A percentile compares a stretch with the other conserved stretches of the same genome.
These are phyloP conservation scores for Hetaerina titia DNA, from an alignment of 2,888 invertebrate genomes.

Conservation along the genomic window DNA sequence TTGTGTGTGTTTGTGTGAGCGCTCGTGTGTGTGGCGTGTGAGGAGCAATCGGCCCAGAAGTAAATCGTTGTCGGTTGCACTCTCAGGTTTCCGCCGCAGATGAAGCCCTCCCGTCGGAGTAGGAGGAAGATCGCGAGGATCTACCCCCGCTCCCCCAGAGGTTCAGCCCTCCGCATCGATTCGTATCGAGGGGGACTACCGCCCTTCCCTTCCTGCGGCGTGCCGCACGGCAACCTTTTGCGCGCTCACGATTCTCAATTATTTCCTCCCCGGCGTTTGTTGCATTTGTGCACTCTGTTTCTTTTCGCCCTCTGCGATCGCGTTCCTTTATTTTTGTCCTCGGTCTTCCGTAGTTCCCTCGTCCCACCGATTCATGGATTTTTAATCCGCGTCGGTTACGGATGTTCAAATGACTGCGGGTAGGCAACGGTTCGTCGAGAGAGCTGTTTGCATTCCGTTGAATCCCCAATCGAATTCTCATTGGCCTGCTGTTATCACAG, in stretches of 20 bases:
- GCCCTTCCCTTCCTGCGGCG: not conserved
- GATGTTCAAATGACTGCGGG: conserved; percentile 51
- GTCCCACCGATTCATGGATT: conserved; percentile 18
- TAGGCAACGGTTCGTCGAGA: not conserved
- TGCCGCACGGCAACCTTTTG: conserved; percentile 39
- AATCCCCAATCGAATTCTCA: not conserved
- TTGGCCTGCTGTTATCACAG: not conserved
- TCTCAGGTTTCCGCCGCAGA: not conserved
- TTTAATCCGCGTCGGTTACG: not conserved
- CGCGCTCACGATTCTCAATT: conserved; percentile 49
- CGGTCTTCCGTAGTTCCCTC: not conserved
- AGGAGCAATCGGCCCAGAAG: not conserved
- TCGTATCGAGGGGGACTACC: not conserved
- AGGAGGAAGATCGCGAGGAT: not conserved
- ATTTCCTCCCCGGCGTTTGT: conserved; percentile 31
- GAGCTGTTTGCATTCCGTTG: not conserved
- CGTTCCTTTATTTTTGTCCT: not conserved
- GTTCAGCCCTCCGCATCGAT: not conserved
- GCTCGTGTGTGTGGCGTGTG: not conserved
- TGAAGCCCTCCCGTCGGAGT: not conserved
- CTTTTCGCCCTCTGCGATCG: conserved; percentile 1
- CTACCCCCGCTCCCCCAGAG: conserved; percentile 23
- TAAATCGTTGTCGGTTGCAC: not conserved
- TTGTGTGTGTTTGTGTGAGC: not conserved
- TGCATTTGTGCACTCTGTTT: not conserved